Conservation (phyloP, 2,888 invertebrate species). For the Euspilapteryx auroguttella region DNA sequence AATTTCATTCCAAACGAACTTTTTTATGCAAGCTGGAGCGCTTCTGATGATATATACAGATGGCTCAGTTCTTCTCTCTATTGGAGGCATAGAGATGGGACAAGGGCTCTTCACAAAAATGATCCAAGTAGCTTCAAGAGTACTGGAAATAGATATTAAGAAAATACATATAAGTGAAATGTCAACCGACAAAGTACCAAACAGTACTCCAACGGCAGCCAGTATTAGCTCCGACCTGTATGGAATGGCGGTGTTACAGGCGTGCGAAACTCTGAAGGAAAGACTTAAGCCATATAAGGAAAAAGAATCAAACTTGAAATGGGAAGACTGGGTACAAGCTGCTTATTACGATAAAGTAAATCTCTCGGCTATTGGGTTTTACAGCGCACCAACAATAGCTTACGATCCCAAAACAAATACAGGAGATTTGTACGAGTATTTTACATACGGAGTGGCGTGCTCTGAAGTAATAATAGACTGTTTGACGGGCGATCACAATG, state of each 20-base stretch:
- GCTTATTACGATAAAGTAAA: slow-evolving; percentile 72
- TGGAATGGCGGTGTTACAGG: slow-evolving; percentile 78
- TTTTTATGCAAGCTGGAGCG: slow-evolving; percentile 78
- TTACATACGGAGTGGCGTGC: slow-evolving; percentile 76
- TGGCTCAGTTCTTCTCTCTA: slow-evolving; percentile 77
- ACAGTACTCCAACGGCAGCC: slow-evolving; percentile 78
- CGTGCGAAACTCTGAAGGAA: slow-evolving; percentile 68
- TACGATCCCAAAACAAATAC: slow-evolving; percentile 64
- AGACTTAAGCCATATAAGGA: slow-evolving; percentile 68
- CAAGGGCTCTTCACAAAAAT: slow-evolving; percentile 90
- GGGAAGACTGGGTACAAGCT: slow-evolving; percentile 76
- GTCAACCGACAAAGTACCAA: slow-evolving; percentile 80
- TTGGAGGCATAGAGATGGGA: slow-evolving; percentile 90
- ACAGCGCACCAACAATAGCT: slow-evolving; percentile 67
- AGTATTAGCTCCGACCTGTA: slow-evolving; percentile 79
- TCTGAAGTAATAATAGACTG: slow-evolving; percentile 87
- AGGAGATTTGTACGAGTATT: slow-evolving; percentile 75
- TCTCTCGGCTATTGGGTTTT: slow-evolving; percentile 75
- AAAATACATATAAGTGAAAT: slow-evolving; percentile 75
- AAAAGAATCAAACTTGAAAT: slow-evolving; percentile 68
- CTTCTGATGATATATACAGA: slow-evolving; percentile 75
- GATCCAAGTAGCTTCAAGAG: slow-evolving; percentile 77
- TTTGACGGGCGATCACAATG: slow-evolving; percentile 83
- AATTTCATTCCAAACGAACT: slow-evolving; percentile 67
- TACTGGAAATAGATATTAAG: slow-evolving; percentile 61